Evolutionary conservation across 2,888 invertebrate species (phyloP).

Genomic region (Metellina segmentata): DNA sequence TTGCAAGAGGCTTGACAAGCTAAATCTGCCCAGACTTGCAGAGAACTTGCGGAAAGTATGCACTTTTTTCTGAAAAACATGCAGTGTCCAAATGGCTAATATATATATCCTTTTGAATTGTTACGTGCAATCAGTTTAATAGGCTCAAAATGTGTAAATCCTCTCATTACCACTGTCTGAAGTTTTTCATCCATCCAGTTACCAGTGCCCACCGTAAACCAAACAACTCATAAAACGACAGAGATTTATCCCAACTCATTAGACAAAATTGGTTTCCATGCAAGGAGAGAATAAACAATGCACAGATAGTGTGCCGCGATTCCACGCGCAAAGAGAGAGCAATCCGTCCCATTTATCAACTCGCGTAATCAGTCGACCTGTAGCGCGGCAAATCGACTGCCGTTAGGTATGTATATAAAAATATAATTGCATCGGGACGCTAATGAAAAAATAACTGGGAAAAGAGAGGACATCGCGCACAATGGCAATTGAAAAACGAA

Average conservation of each 20-base stretch:
- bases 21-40: too few species aligned
- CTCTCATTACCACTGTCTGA: too few species aligned
- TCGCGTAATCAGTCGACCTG: not conserved
- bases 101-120: too few species aligned
- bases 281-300: not conserved
- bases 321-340: not conserved
- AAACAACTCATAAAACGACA: not conserved
- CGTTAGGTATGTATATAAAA: conserved; percentile 15
- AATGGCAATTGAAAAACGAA: conserved; percentile 38
- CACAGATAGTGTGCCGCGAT: not conserved
- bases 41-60: too few species aligned
- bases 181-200: too few species aligned
- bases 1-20: too few species aligned
- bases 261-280: not conserved
- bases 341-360: too few species aligned
- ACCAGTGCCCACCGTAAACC: not conserved
- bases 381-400: not conserved
- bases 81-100: too few species aligned
- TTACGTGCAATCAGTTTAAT: too few species aligned
- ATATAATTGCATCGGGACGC: conserved; percentile 38
- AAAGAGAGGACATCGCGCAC: conserved; percentile 18
- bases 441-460: conserved; percentile 16
- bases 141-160: too few species aligned
- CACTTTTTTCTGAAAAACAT: too few species aligned
- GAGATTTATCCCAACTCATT: not conserved